Evolutionary conservation across 2,113 vertebrate species (phyloP).

Genomic region (Azemiops feae): DNA sequence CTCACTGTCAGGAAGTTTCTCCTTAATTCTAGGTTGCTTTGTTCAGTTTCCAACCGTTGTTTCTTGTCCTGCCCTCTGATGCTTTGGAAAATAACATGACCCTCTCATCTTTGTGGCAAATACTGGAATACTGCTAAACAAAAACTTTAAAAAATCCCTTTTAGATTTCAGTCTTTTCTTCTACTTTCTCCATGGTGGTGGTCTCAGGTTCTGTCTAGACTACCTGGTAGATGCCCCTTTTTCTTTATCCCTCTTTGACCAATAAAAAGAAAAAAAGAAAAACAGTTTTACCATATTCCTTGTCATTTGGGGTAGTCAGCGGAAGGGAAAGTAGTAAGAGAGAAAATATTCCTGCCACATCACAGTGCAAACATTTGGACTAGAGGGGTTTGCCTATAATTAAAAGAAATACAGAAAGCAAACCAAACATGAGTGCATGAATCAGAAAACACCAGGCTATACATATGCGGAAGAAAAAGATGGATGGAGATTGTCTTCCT

Average conservation of each 20-base stretch:
- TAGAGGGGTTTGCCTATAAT: background rate
- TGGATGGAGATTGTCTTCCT: background rate
- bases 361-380: background rate
- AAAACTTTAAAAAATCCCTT: background rate
- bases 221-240: background rate
- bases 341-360: background rate
- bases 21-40: no score
- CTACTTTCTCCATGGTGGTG: background rate
- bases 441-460: background rate
- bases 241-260: background rate
- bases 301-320: background rate
- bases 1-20: no score
- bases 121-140: background rate
- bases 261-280: background rate
- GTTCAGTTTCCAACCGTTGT: no score
- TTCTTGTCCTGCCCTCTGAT: no score
- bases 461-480: background rate
- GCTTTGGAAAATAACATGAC: no score
- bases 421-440: background rate
- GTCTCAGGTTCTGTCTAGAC: background rate
- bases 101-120: no score
- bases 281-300: background rate
- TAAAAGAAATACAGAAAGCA: background rate
- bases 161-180: background rate
- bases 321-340: background rate